Conservation (phyloP, 1,140 invertebrate genomes). For the Neodiprion pinetum region DNA sequence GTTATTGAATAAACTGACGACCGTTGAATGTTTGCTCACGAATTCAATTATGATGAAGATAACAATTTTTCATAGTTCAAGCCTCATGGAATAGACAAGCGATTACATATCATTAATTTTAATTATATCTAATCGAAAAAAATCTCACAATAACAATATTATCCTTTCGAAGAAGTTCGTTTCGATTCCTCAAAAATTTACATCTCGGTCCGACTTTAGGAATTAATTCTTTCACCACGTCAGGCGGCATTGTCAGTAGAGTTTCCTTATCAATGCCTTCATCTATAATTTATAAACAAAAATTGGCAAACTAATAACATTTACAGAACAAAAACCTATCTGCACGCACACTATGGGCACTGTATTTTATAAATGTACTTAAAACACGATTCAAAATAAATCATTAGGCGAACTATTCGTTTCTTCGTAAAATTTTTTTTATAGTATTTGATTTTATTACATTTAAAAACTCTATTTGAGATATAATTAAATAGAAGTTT, state of each 20-base stretch:
- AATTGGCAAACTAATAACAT: too few relatives aligned
- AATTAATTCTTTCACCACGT: neutral
- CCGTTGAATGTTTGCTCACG: neutral
- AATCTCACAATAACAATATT: neutral
- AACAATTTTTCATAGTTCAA: neutral
- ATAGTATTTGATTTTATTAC: too few relatives aligned
- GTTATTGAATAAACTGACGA: neutral
- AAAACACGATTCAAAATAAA: too few relatives aligned
- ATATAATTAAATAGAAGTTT: too few relatives aligned
- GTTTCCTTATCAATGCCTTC: neutral
- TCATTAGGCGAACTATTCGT: too few relatives aligned
- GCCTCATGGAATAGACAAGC: neutral
- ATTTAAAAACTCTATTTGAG: too few relatives aligned
- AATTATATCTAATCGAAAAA: neutral
- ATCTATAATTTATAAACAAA: neutral
- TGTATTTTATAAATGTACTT: too few relatives aligned
- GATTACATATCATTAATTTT: too few relatives aligned
- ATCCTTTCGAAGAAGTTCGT: neutral
- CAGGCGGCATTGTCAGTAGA: neutral
- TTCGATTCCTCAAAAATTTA: neutral
- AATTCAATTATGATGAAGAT: neutral
- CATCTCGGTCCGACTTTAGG: neutral
- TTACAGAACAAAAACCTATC: too few relatives aligned
- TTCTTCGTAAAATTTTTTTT: too few relatives aligned
- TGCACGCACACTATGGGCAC: too few relatives aligned